A percentile compares a stretch with the other conserved stretches of the same genome.
Conservation (phyloP, 2,113 vertebrate genomes). For the Ochotona curzoniae region DNA sequence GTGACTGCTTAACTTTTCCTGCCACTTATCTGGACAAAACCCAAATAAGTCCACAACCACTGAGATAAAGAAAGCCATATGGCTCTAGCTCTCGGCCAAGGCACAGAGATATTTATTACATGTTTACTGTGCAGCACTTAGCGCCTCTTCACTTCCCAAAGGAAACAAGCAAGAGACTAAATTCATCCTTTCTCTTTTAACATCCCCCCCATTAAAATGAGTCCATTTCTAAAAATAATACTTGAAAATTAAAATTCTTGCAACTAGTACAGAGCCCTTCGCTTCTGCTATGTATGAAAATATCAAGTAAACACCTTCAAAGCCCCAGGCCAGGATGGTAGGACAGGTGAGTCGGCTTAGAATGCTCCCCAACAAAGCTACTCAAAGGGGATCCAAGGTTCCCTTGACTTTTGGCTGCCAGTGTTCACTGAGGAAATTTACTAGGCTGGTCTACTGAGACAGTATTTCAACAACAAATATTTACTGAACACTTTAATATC, state of each 20-base stretch:
- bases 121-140: constrained; percentile 75
- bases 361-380: constrained; percentile 3
- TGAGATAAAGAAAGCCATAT: constrained; percentile 80
- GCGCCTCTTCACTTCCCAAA: constrained; percentile 69
- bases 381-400: neutral
- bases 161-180: constrained; percentile 58
- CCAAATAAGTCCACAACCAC: constrained; percentile 77
- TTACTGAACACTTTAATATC: constrained; percentile 8
- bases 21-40: constrained; percentile 81
- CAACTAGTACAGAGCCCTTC: neutral
- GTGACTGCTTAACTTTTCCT: constrained; percentile 79
- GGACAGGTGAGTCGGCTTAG: neutral
- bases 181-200: neutral
- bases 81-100: constrained; percentile 79
- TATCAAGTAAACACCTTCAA: neutral
- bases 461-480: neutral
- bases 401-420: neutral
- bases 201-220: neutral
- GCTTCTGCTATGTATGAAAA: neutral
- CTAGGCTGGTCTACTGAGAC: neutral
- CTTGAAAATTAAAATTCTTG: neutral
- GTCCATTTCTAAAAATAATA: constrained; percentile 26
- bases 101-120: constrained; percentile 74
- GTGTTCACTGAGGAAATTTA: constrained; percentile 6
- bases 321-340: neutral